Evolutionary conservation across 1,140 invertebrate species (phyloP).

Genomic region (Globodera rostochiensis): DNA sequence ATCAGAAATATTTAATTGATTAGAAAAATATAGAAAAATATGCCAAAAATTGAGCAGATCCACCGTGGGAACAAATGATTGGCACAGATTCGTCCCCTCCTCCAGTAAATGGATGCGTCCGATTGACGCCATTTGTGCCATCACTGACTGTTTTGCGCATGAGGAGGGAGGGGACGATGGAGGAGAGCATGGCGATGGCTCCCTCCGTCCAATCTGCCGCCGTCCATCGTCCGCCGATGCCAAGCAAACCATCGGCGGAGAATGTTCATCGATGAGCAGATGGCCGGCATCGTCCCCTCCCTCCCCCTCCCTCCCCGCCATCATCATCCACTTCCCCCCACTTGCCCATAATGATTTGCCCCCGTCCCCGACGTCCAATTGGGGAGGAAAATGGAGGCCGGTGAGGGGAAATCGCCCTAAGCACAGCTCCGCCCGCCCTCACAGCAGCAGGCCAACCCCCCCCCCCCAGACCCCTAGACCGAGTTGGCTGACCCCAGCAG

Average conservation of each 20-base stretch:
- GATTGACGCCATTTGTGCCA: neutral
- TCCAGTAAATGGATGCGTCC: neutral
- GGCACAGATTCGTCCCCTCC: no score
- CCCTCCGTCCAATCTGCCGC: neutral
- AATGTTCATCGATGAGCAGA: slow-evolving; percentile 1
- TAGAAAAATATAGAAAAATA: no score
- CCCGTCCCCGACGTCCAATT: neutral
- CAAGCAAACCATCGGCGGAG: neutral
- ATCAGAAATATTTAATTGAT: no score
- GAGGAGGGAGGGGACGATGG: neutral
- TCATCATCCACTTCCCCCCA: slow-evolving; percentile 1
- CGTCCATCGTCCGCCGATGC: neutral
- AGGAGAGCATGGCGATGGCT: neutral
- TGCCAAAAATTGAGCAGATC: no score
- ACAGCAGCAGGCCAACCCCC: neutral
- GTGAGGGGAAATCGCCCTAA: neutral
- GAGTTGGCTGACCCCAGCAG: neutral
- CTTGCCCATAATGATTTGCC: slow-evolving; percentile 4
- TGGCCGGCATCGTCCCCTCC: neutral
- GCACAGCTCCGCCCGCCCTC: neutral
- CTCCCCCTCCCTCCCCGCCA: no score
- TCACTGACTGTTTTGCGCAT: neutral
- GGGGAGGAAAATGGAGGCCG: neutral
- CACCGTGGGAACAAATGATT: neutral
- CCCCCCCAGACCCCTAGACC: neutral